Conservation (phyloP, 2,113 vertebrate species). For the Engraulis encrasicolus region DNA sequence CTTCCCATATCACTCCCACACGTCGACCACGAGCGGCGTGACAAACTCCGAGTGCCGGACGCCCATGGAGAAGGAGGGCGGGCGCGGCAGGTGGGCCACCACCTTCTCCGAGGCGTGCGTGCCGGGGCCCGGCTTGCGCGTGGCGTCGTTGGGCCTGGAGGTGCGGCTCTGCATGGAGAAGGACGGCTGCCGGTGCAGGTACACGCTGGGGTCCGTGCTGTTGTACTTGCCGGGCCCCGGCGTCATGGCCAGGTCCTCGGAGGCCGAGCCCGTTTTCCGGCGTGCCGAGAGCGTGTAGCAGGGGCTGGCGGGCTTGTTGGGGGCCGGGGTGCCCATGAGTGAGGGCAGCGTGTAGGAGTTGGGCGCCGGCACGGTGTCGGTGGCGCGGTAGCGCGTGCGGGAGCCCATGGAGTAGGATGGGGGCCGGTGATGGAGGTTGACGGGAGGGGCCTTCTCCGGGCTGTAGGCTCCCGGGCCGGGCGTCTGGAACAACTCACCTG, state of each 20-base stretch:
- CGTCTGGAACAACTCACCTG: conserved; percentile 67
- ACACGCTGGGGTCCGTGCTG: conserved; percentile 75
- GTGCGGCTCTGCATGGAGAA: conserved; percentile 84
- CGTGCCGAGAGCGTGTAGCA: conserved; percentile 74
- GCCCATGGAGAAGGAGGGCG: conserved; percentile 81
- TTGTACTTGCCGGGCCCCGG: conserved; percentile 83
- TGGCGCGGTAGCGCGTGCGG: conserved; percentile 74
- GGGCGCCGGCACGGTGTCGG: conserved; percentile 78
- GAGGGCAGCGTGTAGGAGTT: conserved; percentile 84
- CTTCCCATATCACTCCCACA: conserved; percentile 61
- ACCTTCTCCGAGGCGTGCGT: conserved; percentile 81
- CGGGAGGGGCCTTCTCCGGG: conserved; percentile 77
- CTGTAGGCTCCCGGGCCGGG: conserved; percentile 87
- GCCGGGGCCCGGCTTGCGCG: conserved; percentile 77
- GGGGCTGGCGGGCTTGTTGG: conserved; percentile 78
- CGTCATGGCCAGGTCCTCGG: conserved; percentile 76
- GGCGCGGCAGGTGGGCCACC: conserved; percentile 62
- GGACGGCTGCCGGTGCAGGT: conserved; percentile 75
- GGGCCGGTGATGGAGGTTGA: conserved; percentile 70
- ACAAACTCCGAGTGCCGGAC: conserved; percentile 80
- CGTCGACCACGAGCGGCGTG: conserved; percentile 69
- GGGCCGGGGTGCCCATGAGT: conserved; percentile 76
- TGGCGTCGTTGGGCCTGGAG: conserved; percentile 49
- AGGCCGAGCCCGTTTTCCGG: conserved; percentile 54
- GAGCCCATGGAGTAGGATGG: conserved; percentile 82